phyloP scores from a whole-genome alignment of 2,797 vertebrate genomes.

The Euthynnus affinis region DNA sequence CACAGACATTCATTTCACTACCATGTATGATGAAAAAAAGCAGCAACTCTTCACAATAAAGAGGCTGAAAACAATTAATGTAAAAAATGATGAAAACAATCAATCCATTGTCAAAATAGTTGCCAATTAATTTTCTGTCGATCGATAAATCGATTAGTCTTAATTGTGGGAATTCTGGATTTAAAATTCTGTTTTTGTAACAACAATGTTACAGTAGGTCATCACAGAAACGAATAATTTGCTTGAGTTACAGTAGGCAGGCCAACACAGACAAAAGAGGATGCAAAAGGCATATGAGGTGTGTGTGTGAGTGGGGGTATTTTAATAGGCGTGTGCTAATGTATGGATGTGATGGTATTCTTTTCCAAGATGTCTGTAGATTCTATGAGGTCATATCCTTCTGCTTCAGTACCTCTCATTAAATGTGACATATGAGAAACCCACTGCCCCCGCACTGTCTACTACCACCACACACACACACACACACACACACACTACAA shows the following conservation, averaged over 20 bases:
- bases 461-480: conserved; percentile 34
- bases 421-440: conserved; percentile 69
- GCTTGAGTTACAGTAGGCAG: not conserved
- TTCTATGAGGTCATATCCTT: conserved; percentile 63
- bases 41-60: too few species aligned
- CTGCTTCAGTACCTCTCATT: conserved; percentile 63
- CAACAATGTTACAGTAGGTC: not conserved
- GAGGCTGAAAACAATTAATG: too few species aligned
- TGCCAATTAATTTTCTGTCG: too few species aligned
- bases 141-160: too few species aligned
- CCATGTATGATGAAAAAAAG: too few species aligned
- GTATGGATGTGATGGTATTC: conserved; percentile 34
- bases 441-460: conserved; percentile 14
- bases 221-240: not conserved
- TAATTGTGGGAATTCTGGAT: too few species aligned
- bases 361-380: conserved; percentile 36
- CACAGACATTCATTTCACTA: too few species aligned
- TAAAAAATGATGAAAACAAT: too few species aligned
- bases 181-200: too few species aligned
- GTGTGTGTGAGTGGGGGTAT: conserved; percentile 18
- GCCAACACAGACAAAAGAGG: not conserved
- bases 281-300: not conserved
- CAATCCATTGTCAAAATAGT: too few species aligned
- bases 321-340: conserved; percentile 31
- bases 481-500: conserved; percentile 43